phyloP scores from a whole-genome alignment of 2,113 vertebrate species.

The Elanoides forficatus region DNA sequence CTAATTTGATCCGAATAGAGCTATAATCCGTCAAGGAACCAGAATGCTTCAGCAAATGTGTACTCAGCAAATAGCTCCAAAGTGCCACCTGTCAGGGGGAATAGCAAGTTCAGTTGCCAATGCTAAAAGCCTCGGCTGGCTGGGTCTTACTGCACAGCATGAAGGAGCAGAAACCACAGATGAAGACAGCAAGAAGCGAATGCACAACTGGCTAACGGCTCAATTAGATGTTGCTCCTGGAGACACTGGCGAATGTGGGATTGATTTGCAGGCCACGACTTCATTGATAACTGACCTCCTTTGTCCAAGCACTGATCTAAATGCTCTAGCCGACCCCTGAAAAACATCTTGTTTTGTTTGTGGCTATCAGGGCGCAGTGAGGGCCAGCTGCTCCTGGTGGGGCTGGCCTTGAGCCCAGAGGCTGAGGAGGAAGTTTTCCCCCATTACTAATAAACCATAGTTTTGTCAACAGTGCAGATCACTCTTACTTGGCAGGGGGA shows the following conservation, averaged over 20 bases:
- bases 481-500: not conserved
- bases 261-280: not conserved
- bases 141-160: not conserved
- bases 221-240: not conserved
- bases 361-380: not conserved
- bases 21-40: not conserved
- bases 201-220: not conserved
- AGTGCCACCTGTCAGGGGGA: not conserved
- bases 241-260: not conserved
- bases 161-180: not conserved
- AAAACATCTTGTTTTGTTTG: not conserved
- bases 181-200: not conserved
- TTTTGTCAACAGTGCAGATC: not conserved
- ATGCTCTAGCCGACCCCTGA: not conserved
- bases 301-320: not conserved
- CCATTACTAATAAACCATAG: not conserved
- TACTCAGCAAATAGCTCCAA: not conserved
- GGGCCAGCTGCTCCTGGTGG: not conserved
- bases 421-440: not conserved
- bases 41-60: accelerated
- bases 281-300: not conserved
- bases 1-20: not conserved
- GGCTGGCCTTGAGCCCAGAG: not conserved
- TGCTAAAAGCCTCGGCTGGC: not conserved
- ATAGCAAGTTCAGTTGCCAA: not conserved